Evolutionary conservation across 2,797 vertebrate genomes (phyloP), one percentile per base, ranked within the genome.

Genomic region (Enteromius fasciolatus): DNA sequence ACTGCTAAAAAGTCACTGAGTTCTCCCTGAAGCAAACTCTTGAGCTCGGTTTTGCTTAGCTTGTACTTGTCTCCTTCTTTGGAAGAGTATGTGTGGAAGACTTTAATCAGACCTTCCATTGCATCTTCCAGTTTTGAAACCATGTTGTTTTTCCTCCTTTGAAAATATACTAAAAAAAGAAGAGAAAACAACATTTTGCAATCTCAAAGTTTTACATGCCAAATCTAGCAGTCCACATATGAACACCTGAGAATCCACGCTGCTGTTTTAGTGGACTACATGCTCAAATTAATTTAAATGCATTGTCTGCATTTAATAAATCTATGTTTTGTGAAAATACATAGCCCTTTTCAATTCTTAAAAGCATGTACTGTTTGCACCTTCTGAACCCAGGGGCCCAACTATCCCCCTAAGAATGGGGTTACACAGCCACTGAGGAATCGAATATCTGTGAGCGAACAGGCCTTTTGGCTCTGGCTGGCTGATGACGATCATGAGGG

Each of bases 61-160:
- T 97, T 98, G 90, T 94, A 95, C 87, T 96, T 97, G 92, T 98
- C 95, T 0, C 97, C 98, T 48, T 99, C 97, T 86, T 94, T 97
- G 78, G 92, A 94, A 0, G 98, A 98, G 76, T 99, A 97, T 0
- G 89, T 90, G 83, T 98, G 93, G 91, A 98, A 98, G 33, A 99
- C 95, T 0, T 87, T 83, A 87, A 98, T 97, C 57, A 98, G 94
- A 0, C 90, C 89, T 81, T 95, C 94, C 94, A 99, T 96, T 0
- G 95, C 93, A 0, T 52, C 86, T 87, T 97, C 94, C 89, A 99
- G 90, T 54, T 94, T 89, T 0, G 94, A 94, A 3, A 81, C 86
- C 97, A 98, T 97, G 6, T 83, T 23, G 36, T 17, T 64, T 85
- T 17, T 50, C 14, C 6, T 33, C 15, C 17, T 72, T 1, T 1